These are phyloP conservation scores for Neotragus pygmaeus DNA, from an alignment of 2,113 vertebrate genomes.

Conservation along the genomic window DNA sequence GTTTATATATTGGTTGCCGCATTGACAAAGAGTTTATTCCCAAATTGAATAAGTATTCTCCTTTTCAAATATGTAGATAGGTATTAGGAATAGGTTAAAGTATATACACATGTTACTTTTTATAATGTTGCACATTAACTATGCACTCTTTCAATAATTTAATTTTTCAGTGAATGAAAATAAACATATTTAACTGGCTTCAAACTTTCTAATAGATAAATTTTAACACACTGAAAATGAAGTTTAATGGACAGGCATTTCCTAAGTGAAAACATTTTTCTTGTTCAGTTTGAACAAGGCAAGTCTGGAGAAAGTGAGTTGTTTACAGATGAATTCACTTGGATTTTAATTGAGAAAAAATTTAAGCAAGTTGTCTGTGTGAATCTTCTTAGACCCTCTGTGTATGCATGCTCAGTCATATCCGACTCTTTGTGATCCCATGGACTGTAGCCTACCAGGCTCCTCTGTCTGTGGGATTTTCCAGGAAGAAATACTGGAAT, in stretches of 20 bases:
- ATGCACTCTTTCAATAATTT: conserved; percentile 64
- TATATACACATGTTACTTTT: conserved; percentile 70
- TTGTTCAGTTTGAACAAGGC: neutral
- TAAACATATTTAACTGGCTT: neutral
- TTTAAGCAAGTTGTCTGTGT: neutral
- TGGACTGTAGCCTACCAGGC: neutral
- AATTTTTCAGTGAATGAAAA: conserved; percentile 64
- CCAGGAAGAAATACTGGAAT: neutral
- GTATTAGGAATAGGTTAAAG: conserved; percentile 76
- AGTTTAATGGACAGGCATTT: neutral
- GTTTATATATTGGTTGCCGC: conserved; percentile 64
- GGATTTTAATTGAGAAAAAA: neutral
- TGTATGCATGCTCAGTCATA: neutral
- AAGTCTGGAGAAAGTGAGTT: neutral
- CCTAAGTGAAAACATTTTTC: neutral
- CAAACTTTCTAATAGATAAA: neutral
- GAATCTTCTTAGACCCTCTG: neutral
- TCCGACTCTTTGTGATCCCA: neutral
- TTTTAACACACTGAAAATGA: neutral
- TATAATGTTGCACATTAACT: conserved; percentile 67
- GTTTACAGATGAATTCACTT: conserved; percentile 23
- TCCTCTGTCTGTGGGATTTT: neutral
- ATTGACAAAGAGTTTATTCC: conserved; percentile 79
- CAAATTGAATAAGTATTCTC: conserved; percentile 72
- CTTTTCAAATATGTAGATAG: conserved; percentile 75